Evolutionary conservation across 1,140 invertebrate species (phyloP).

Genomic region (Halictus rubicundus): DNA sequence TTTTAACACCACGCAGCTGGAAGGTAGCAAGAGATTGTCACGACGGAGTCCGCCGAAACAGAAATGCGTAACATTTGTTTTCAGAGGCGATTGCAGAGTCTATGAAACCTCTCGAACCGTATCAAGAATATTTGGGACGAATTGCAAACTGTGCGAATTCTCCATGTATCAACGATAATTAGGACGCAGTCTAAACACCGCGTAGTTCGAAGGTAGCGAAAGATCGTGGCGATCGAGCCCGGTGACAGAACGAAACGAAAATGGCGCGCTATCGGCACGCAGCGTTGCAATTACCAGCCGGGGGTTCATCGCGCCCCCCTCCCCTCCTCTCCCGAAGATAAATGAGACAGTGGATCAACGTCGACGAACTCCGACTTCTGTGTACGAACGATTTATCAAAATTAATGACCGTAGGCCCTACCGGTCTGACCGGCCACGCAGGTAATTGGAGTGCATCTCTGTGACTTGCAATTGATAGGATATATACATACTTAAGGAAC

Average conservation of each 20-base stretch:
- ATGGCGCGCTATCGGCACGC: constrained; percentile 34
- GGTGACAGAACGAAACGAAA: constrained; percentile 38
- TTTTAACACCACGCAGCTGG: too few species aligned
- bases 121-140: too few species aligned
- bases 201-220: not conserved
- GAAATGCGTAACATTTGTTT: too few species aligned
- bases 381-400: constrained; percentile 43
- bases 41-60: too few species aligned
- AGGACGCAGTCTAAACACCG: too few species aligned
- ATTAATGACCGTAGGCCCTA: constrained; percentile 41
- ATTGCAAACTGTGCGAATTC: too few species aligned
- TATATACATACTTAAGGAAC: constrained; percentile 26
- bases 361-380: constrained; percentile 48
- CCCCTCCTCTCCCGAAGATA: constrained; percentile 27
- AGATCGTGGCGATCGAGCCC: not conserved
- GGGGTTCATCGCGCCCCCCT: constrained; percentile 36
- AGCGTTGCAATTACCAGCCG: constrained; percentile 40
- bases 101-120: too few species aligned
- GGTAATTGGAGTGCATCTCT: constrained; percentile 35
- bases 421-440: not conserved
- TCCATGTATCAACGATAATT: too few species aligned
- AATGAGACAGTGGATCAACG: constrained; percentile 52
- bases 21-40: too few species aligned
- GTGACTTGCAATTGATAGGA: constrained; percentile 30
- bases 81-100: too few species aligned